Evolutionary conservation across 1,140 invertebrate species (phyloP), one percentile per base, ranked within the genome.

Genomic region (Euura lappo): DNA sequence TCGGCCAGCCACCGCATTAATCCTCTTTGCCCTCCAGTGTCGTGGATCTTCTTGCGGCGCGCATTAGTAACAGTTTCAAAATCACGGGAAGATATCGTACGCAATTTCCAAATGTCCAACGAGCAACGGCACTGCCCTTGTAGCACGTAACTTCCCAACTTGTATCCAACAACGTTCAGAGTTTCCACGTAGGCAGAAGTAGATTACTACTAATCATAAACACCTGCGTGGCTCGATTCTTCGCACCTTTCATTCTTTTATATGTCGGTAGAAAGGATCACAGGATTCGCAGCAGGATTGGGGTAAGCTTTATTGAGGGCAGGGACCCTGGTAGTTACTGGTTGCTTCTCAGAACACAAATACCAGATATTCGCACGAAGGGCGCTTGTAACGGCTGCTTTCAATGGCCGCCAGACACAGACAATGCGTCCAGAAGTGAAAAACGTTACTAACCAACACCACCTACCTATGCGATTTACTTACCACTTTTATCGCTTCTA

Each of bases 331-430:
- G 8, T 60, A 6, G 10, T 60, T n/a, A 11, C 51, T 6, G 51
- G 6, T 11, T 60, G 10, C 5, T 60, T n/a, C 8, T 60, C 6
- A 60, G 13, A 60, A 60, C 13, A 60, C 51, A 60, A 60, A 60
- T n/a, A 60, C 51, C 3, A 60, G 28, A 28, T 28, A 60, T 60
- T 60, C 13, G 3, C 51, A 60, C 51, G 51, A 60, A 60, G 6
- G 51, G 51, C 3, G 28, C 28, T 28, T 28, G 28, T 28, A 60
- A n/a, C 51, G 8, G 6, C 51, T 11, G 51, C 51, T 60, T 8
- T 8, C 51, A 60, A 60, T 60, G 51, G 51, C 51, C 51, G 51
- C 51, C 51, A 60, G 51, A 60, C 13, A 60, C 51, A 60, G 51
- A 28, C 51, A 60, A 60, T n/a, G 13, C 51, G 51, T 60, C 51